Conservation (phyloP, 2,797 vertebrate genomes). For the Malacoctenus gilli region DNA sequence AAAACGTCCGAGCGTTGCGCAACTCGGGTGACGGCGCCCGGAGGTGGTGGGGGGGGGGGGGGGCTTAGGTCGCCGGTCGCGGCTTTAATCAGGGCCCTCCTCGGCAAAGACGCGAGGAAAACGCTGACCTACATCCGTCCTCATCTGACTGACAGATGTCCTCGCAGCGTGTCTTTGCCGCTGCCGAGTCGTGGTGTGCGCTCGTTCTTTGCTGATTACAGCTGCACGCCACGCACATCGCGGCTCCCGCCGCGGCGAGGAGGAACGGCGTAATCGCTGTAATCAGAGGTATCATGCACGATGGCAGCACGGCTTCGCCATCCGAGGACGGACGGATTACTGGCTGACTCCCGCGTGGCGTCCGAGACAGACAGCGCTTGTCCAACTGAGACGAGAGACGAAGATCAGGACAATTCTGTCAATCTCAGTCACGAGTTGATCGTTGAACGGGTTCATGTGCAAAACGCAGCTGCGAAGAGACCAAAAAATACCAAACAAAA, state of each 20-base stretch:
- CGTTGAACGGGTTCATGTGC: no score
- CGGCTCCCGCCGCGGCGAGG: constrained; percentile 21
- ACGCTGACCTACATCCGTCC: constrained; percentile 74
- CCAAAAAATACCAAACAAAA: no score
- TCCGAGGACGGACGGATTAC: no score
- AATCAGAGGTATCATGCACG: neutral
- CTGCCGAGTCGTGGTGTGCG: constrained; percentile 44
- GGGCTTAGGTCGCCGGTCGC: constrained; percentile 46
- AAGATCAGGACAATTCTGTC: neutral
- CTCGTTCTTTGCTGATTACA: constrained; percentile 60
- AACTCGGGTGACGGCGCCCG: constrained; percentile 11
- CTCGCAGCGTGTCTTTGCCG: constrained; percentile 58
- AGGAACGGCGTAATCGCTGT: constrained; percentile 3
- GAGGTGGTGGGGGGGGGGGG: constrained; percentile 4
- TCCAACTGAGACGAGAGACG: no score
- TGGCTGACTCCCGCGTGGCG: no score
- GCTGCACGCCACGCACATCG: constrained; percentile 40
- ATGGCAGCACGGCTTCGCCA: no score
- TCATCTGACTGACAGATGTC: constrained; percentile 76
- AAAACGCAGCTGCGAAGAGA: no score
- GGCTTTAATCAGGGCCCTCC: constrained; percentile 74
- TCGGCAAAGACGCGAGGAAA: constrained; percentile 58
- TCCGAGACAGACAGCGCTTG: no score
- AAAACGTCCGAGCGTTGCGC: constrained; percentile 40
- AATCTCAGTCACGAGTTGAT: no score